phyloP scores from a whole-genome alignment of 2,888 invertebrate species.

The Omphaloscelis lunosa region DNA sequence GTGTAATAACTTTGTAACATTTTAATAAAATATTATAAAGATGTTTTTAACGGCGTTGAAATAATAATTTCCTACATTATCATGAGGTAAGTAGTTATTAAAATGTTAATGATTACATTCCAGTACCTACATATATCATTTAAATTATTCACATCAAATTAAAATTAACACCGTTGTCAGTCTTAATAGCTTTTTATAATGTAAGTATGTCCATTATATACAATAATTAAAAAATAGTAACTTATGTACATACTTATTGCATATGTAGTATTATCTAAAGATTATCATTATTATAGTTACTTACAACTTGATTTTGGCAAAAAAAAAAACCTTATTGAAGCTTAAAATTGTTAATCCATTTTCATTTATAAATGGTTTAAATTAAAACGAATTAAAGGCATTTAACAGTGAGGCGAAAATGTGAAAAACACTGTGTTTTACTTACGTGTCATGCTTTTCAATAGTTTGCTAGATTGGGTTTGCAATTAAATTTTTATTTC shows the following conservation, averaged over 20 bases:
- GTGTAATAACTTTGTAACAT: constrained; percentile 15
- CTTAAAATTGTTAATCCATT: too few relatives aligned
- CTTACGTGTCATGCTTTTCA: not conserved
- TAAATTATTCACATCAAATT: constrained; percentile 50
- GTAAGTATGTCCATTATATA: not conserved
- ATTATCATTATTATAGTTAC: not conserved
- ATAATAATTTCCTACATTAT: constrained; percentile 26
- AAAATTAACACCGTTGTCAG: constrained; percentile 46
- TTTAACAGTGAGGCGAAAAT: not conserved
- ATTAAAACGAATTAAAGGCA: not conserved
- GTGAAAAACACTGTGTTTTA: not conserved
- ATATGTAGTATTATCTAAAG: not conserved
- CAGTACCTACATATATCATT: constrained; percentile 23
- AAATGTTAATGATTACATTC: constrained; percentile 34
- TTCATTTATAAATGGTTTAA: not conserved
- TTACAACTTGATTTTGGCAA: not conserved
- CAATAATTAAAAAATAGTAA: not conserved
- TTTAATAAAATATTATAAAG: constrained; percentile 37
- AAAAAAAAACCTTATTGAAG: not conserved
- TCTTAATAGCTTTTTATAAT: constrained; percentile 12
- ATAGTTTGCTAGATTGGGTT: not conserved
- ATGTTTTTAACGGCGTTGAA: constrained; percentile 46
- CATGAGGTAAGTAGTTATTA: constrained; percentile 37
- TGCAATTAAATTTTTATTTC: not conserved
- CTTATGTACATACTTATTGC: not conserved